Evolutionary conservation across 2,113 vertebrate genomes (phyloP).

Genomic region (Alosa alosa): DNA sequence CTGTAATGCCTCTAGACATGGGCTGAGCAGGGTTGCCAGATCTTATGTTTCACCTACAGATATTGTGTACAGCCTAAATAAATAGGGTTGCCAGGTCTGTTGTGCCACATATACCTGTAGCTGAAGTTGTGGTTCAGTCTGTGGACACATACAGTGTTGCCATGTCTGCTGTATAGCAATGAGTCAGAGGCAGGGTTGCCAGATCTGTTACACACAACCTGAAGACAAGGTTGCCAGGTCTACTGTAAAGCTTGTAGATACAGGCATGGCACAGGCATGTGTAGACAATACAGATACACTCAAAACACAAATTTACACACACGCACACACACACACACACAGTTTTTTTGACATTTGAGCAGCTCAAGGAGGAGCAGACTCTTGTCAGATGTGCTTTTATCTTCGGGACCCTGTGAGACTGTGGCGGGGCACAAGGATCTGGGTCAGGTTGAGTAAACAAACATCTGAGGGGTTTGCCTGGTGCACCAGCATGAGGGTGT

Average conservation of each 20-base stretch:
- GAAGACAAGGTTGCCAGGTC: neutral
- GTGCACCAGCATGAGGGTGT: neutral
- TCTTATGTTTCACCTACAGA: too few relatives aligned
- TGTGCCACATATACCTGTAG: neutral
- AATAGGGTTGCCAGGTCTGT: neutral
- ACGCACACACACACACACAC: neutral
- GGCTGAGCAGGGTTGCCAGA: too few relatives aligned
- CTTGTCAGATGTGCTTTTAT: constrained; percentile 1
- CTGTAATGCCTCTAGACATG: too few relatives aligned
- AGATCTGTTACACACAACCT: neutral
- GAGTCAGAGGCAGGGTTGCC: neutral
- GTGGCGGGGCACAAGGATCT: neutral
- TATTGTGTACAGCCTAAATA: too few relatives aligned
- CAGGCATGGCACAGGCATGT: neutral
- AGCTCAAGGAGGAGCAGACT: neutral
- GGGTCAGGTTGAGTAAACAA: constrained; percentile 1
- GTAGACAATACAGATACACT: neutral
- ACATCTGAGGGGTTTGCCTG: neutral
- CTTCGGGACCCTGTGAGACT: neutral
- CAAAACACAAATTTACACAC: neutral
- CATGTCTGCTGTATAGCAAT: too few relatives aligned
- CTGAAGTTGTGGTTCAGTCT: too few relatives aligned
- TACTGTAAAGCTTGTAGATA: neutral
- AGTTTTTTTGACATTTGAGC: neutral
- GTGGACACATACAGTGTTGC: too few relatives aligned